phyloP scores from a whole-genome alignment of 2,113 vertebrate species.

The Sapayoa aenigma region DNA sequence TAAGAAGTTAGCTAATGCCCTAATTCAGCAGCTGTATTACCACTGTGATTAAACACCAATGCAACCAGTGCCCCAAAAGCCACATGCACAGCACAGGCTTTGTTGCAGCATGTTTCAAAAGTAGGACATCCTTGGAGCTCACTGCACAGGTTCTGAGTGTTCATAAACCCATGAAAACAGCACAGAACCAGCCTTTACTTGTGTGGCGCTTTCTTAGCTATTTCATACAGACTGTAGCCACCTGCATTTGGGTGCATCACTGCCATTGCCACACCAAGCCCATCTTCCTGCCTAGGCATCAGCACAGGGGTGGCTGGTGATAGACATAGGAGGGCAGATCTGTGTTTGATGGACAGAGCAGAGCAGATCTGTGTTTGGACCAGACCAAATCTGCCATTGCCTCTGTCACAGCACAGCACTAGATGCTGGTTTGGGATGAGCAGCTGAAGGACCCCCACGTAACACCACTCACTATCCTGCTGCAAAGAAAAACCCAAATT shows the following conservation, averaged over 20 bases:
- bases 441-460: neutral
- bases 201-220: neutral
- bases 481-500: neutral
- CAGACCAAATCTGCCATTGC: neutral
- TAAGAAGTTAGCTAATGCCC: neutral
- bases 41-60: neutral
- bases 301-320: neutral
- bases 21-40: neutral
- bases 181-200: neutral
- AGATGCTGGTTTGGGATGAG: neutral
- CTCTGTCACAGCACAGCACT: neutral
- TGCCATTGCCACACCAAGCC: neutral
- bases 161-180: neutral
- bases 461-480: neutral
- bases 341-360: no score
- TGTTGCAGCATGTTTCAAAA: neutral
- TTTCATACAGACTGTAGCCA: neutral
- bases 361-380: no score
- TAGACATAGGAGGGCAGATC: accelerated
- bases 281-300: neutral
- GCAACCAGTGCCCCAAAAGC: neutral
- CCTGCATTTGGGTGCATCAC: neutral
- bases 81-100: neutral
- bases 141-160: neutral
- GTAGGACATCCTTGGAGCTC: neutral